Conservation (phyloP, 2,113 vertebrate genomes). For the Nyctibius bracteatus region DNA sequence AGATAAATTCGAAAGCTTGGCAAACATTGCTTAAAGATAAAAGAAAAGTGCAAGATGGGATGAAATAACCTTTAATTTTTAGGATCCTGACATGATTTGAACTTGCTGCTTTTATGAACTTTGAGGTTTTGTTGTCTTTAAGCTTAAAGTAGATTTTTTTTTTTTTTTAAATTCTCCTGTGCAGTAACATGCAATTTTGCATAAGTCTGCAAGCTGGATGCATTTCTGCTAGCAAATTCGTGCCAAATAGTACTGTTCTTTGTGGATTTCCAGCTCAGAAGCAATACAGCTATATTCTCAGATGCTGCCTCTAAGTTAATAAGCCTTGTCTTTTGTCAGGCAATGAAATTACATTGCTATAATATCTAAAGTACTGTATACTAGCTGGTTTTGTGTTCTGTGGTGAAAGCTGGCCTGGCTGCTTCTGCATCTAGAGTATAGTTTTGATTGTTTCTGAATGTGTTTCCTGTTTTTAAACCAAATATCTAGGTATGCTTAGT, state of each 20-base stretch:
- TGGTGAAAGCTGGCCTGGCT: background rate
- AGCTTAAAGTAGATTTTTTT: background rate
- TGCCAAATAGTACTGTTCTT: background rate
- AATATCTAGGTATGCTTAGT: background rate
- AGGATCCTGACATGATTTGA: background rate
- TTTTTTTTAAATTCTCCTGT: background rate
- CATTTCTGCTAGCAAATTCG: background rate
- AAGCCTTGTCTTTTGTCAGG: background rate
- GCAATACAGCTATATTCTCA: background rate
- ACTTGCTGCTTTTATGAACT: background rate
- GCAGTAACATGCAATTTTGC: background rate
- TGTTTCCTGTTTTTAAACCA: background rate
- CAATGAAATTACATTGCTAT: background rate
- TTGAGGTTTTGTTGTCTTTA: background rate
- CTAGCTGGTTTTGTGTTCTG: background rate
- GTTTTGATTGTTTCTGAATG: background rate
- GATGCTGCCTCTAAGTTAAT: background rate
- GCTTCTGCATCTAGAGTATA: background rate
- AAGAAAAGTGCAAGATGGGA: background rate
- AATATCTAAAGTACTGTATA: background rate
- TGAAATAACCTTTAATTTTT: background rate
- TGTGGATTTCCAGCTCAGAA: background rate
- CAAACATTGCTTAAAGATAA: background rate
- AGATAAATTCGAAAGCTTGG: slow-evolving; percentile 11
- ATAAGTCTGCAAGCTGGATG: background rate